These are phyloP conservation scores for Nasonia longicornis DNA, from an alignment of 1,140 invertebrate species.

Conservation along the genomic window DNA sequence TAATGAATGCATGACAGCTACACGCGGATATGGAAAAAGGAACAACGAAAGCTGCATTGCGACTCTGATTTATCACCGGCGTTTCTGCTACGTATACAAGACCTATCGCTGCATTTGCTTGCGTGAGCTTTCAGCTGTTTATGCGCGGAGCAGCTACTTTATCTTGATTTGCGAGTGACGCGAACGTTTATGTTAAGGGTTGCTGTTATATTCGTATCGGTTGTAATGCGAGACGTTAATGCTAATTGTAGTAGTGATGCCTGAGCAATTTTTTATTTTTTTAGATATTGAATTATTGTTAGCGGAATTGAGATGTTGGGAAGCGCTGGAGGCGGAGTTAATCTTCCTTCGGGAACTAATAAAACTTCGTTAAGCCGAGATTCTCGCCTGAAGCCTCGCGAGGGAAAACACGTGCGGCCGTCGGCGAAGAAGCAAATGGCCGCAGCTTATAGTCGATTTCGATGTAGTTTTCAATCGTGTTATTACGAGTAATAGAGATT, in stretches of 20 bases:
- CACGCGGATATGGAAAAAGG: background rate
- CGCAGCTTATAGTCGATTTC: background rate
- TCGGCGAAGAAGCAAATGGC: background rate
- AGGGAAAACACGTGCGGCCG: constrained; percentile 19
- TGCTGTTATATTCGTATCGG: too few relatives aligned
- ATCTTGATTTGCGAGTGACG: background rate
- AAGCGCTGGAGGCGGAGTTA: constrained; percentile 47
- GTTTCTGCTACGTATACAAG: background rate
- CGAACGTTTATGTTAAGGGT: background rate
- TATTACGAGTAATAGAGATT: background rate
- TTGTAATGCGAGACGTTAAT: too few relatives aligned
- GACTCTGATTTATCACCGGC: background rate
- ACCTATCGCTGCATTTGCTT: background rate
- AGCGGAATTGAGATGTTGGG: background rate
- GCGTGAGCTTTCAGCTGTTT: too few relatives aligned
- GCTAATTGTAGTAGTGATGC: too few relatives aligned
- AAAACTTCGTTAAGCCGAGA: constrained; percentile 60
- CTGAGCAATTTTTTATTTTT: too few relatives aligned
- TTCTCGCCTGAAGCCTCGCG: constrained; percentile 19
- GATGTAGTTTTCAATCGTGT: background rate
- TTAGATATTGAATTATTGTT: background rate
- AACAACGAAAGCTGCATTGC: background rate
- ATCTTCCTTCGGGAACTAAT: constrained; percentile 57
- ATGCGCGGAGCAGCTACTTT: background rate
- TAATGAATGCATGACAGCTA: background rate